Evolutionary conservation across 2,113 vertebrate species (phyloP), one percentile per base, ranked within the genome.

Genomic region (Sinocyclocheilus anophthalmus): DNA sequence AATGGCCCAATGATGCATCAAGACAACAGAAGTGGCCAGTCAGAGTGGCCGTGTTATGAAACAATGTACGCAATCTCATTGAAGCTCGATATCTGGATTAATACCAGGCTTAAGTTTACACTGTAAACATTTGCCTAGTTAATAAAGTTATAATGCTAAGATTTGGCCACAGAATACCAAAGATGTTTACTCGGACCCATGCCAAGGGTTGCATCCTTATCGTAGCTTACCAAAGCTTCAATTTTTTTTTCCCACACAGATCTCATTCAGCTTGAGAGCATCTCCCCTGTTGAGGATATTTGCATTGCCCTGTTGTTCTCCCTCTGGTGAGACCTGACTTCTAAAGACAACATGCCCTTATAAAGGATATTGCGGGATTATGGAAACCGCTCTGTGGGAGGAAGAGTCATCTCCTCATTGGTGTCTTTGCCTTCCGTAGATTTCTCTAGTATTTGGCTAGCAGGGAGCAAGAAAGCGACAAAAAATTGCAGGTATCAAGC

Each of bases 341-440:
- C 88, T 93, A 92, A 93, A 94, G 92, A 94, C 94, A 91, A 90
- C 92, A 93, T 90, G 90, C 91, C 92, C 90, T 91, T 94, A 91
- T 94, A 93, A 94, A 94, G 94, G 92, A 94, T 93, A 94, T 94
- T 91, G 92, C 86, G 87, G 94, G 95, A 96, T 96, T 95, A 95
- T 92, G 90, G 93, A 93, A 91, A 93, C 92, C 94, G 91, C 94
- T 90, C 94, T 94, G 92, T 91, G 92, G 94, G 92, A 93, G 93
- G 93, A 95, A 91, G 84, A 92, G 93, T 94, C 90, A 95, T 69
- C 80, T 82, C 16, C 92, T 95, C 95, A 91, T 91, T 94, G 93
- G 91, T 91, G 94, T 95, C 93, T 92, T 93, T 90, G 90, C 88
- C 88, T 94, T 94, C 91, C 86, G 89, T 92, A 93, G 92, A 94